These are phyloP conservation scores for Blastobasis lacticolella DNA, from an alignment of 2,888 invertebrate species.

Conservation along the genomic window DNA sequence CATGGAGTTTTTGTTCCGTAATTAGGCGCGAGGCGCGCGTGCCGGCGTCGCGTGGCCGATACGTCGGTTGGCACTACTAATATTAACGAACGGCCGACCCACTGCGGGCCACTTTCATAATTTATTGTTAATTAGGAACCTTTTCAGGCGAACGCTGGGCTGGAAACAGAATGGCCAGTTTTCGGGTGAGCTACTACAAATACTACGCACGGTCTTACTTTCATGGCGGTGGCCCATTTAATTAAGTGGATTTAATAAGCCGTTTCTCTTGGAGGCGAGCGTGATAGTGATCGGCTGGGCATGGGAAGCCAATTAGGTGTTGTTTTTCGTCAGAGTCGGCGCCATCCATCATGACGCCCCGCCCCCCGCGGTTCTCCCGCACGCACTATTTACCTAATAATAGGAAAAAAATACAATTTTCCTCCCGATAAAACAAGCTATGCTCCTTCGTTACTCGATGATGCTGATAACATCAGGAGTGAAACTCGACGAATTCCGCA, in stretches of 20 bases:
- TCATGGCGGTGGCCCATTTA: conserved; percentile 18
- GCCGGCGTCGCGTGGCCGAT: conserved; percentile 47
- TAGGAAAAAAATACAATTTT: conserved; percentile 14
- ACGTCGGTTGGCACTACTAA: conserved; percentile 34
- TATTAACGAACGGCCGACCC: conserved; percentile 46
- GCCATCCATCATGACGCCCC: conserved; percentile 60
- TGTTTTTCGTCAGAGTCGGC: conserved; percentile 54
- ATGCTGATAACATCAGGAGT: conserved; percentile 4
- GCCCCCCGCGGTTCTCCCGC: conserved; percentile 43
- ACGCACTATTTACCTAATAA: conserved; percentile 23
- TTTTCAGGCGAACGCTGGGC: conserved; percentile 27
- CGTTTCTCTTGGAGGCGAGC: conserved; percentile 19
- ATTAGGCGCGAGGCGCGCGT: conserved; percentile 38
- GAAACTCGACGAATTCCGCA: too few relatives aligned
- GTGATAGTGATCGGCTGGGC: conserved; percentile 36
- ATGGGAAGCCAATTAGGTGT: conserved; percentile 57
- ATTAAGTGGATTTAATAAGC: conserved; percentile 18
- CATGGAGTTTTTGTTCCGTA: conserved; percentile 65
- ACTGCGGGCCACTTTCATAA: conserved; percentile 24
- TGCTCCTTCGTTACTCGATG: neutral
- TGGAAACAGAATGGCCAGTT: conserved; percentile 21
- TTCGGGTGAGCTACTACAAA: neutral
- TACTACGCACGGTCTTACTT: neutral
- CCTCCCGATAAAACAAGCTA: conserved; percentile 3
- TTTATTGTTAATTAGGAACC: conserved; percentile 54